A percentile compares a stretch with the other conserved stretches of the same genome.
These are phyloP conservation scores for Enteromius fasciolatus DNA, from an alignment of 2,797 vertebrate species.

Conservation along the genomic window DNA sequence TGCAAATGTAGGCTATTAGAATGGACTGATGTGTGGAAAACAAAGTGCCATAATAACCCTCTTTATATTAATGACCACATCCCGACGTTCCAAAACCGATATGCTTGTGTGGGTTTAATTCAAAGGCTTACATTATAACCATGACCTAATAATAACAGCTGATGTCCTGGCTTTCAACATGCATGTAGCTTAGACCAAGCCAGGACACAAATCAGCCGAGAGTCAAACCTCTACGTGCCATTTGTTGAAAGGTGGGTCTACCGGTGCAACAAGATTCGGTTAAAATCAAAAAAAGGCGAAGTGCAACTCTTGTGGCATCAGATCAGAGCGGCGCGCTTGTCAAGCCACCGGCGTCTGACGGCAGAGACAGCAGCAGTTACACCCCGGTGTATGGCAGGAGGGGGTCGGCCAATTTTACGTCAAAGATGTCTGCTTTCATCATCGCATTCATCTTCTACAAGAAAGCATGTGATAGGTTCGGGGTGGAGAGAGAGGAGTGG, in stretches of 20 bases:
- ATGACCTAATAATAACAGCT: constrained; percentile 5
- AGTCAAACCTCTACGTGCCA: constrained; percentile 1
- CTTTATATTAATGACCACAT: constrained; percentile 32
- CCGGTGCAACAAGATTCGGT: constrained; percentile 29
- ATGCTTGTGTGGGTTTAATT: constrained; percentile 26
- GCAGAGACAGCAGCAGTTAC: constrained; percentile 73
- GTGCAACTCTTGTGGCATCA: constrained; percentile 49
- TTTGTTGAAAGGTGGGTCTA: constrained; percentile 39
- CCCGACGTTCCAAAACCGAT: constrained; percentile 22
- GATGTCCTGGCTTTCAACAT: not conserved
- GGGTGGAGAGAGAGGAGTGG: constrained; percentile 58
- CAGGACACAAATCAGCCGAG: not conserved
- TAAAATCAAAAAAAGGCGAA: constrained; percentile 45
- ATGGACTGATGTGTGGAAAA: constrained; percentile 31
- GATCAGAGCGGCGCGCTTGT: constrained; percentile 71
- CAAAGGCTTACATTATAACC: not conserved
- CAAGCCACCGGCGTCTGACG: constrained; percentile 65
- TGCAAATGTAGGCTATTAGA: constrained; percentile 36
- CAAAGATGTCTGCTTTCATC: constrained; percentile 78
- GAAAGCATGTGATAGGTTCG: constrained; percentile 73
- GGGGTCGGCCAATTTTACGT: constrained; percentile 79
- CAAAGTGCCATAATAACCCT: constrained; percentile 34
- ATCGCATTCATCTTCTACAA: constrained; percentile 74
- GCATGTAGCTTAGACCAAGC: not conserved
- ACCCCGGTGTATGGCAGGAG: constrained; percentile 69